A percentile compares a stretch with the other conserved stretches of the same genome.
phyloP scores from a whole-genome alignment of 2,888 invertebrate genomes.

The Hanleya hanleyi region DNA sequence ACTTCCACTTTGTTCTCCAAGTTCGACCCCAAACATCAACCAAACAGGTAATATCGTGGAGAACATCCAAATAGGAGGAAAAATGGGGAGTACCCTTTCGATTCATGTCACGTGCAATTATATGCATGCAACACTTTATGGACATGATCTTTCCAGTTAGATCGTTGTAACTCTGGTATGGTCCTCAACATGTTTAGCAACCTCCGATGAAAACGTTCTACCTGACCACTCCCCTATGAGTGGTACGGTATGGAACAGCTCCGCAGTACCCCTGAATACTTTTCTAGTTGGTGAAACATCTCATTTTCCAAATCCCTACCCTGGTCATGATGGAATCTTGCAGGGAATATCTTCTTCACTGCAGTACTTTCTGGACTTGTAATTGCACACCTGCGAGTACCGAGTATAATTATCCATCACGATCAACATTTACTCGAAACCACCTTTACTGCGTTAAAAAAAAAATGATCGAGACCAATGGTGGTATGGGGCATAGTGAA shows the following conservation, averaged over 20 bases:
- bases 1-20: background rate
- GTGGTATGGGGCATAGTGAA: background rate
- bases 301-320: conserved; percentile 13
- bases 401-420: conserved; percentile 23
- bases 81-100: conserved; percentile 1
- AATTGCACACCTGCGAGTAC: conserved; percentile 17
- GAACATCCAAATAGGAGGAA: conserved; percentile 15
- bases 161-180: too few relatives aligned
- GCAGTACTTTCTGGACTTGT: conserved; percentile 16
- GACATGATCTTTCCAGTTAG: too few relatives aligned
- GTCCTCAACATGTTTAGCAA: conserved; percentile 14
- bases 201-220: conserved; percentile 10
- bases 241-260: conserved; percentile 10
- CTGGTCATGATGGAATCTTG: conserved; percentile 12
- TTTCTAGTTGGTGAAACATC: conserved; percentile 11
- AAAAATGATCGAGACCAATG: background rate
- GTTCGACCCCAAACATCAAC: conserved; percentile 6
- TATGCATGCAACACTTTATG: background rate
- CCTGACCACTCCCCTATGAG: conserved; percentile 11
- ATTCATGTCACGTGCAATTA: conserved; percentile 1
- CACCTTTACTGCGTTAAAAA: background rate
- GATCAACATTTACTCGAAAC: conserved; percentile 16
- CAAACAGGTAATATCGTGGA: conserved; percentile 12
- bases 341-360: conserved; percentile 16
- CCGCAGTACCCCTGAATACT: background rate